Base-by-base conservation (phyloP, 2,888 invertebrate genomes). In the Graphium colonna region DNA sequence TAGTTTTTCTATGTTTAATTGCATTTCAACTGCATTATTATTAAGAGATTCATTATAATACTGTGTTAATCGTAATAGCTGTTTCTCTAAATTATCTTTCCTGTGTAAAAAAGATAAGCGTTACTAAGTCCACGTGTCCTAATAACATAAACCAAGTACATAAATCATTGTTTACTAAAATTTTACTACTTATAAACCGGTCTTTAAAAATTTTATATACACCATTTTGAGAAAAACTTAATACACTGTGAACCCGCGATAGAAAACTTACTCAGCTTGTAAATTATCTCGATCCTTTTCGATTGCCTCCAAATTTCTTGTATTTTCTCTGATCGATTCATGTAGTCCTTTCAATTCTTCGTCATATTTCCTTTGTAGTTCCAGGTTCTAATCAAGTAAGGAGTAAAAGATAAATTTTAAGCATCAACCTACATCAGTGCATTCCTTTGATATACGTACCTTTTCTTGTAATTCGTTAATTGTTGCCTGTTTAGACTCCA, bases 51-150 rank as follows among this genome's bases (percentile, higher is more conserved):
- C 78, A 18, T 78, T 77, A 51, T 83, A 84, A 61, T 71, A 62
- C 10, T 67, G 60, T 0, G 80, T 78, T 39, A 84, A 61, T 31
- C 82, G 77, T 28, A 62, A 61, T 8, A 88, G 68, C 3, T 74
- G 73, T 33, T 70, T 79, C 59, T 82, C 82, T 3, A 89, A 71
- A 39, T 82, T 76, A 66, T 82, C 77, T 69, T 88, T 89, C 56
- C 89, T 89, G 54, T n/a, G n/a, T n/a, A n/a, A n/a, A n/a, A n/a
- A n/a, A n/a, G n/a, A n/a, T n/a, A n/a, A n/a, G n/a, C n/a, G n/a
- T n/a, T n/a, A n/a, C n/a, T n/a, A n/a, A n/a, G n/a, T n/a, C n/a
- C n/a, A n/a, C n/a, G n/a, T n/a, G n/a, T n/a, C n/a, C n/a, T n/a
- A n/a, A n/a, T n/a, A n/a, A n/a, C n/a, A n/a, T n/a, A n/a, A n/a